Evolutionary conservation across 2,797 vertebrate species (phyloP).

Genomic region (Dryobates pubescens): DNA sequence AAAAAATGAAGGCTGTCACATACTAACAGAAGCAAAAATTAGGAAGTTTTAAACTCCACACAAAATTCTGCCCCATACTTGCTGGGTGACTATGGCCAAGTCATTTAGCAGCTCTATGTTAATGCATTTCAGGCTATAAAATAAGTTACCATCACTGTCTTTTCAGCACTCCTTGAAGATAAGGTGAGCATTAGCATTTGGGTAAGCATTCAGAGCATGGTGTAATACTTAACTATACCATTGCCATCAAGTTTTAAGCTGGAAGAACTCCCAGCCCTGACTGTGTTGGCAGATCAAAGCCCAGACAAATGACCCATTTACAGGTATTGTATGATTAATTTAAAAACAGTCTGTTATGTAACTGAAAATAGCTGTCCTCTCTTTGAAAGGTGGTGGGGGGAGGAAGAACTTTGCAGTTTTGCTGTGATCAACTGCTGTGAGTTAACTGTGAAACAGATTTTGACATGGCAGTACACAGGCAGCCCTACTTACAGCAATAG

Average conservation of each 20-base stretch:
- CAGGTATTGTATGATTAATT: background rate
- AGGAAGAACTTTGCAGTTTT: background rate
- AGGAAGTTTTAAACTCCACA: background rate
- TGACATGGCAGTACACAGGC: background rate
- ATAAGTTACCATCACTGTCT: background rate
- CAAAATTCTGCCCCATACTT: background rate
- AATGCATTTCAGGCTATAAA: background rate
- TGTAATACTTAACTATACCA: background rate
- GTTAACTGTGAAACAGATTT: background rate
- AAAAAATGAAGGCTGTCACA: background rate
- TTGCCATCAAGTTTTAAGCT: background rate
- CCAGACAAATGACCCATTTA: background rate
- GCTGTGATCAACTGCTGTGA: background rate
- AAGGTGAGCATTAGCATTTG: background rate
- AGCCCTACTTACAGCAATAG: background rate
- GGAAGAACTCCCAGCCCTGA: background rate
- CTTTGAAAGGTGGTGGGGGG: background rate
- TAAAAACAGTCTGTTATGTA: background rate
- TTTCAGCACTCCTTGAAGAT: background rate
- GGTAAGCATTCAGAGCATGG: background rate
- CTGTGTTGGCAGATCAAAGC: background rate
- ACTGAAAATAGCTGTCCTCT: background rate
- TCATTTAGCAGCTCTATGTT: background rate
- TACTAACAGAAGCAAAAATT: background rate
- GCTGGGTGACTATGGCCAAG: background rate